Evolutionary conservation across 2,797 vertebrate genomes (phyloP), one percentile per base, ranked within the genome.

Genomic region (Typhlichthys subterraneus): DNA sequence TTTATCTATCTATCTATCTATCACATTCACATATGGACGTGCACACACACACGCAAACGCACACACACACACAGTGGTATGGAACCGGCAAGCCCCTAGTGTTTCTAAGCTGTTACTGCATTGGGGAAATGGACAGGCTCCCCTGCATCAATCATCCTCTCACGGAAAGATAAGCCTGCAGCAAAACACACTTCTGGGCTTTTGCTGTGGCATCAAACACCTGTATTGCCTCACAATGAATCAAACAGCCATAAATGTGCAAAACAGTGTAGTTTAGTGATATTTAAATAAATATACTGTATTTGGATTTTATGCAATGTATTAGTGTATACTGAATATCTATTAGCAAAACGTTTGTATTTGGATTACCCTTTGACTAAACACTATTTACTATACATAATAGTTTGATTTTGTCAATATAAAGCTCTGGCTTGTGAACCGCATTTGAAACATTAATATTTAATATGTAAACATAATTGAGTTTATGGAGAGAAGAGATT

Each of bases 161-260:
- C 84, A 80, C 78, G 84, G 82, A 87, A 83, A 80, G 80, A 87
- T 80, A 84, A 81, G 75, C 75, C 74, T 70, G 83, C 67, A 70
- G 78, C 79, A 81, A 89, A 87, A 38, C 80, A 85, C 84, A 84
- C 79, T 67, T 12, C 31, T 52, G 85, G 79, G 85, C 78, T 74
- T 87, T 77, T 59, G 15, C 65, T 70, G 52, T 76, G 76, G 76
- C 69, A 83, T 81, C 70, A 80, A 84, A 84, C 82, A 85, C 82
- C 84, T 81, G 80, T 66, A 77, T 57, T 78, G 56, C 52, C 55
- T 68, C 56, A 73, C 19, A 23, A 33, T 56, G 55, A 55, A 69
- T 61, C 72, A 67, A 33, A 45, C 29, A 8, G 6, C 46, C 11
- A n/a, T 47, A 49, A 57, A 73, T 5, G 60, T 38, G 38, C 33